Base-by-base conservation (phyloP, 1,140 invertebrate genomes). In the Himalopsyche phryganea region DNA sequence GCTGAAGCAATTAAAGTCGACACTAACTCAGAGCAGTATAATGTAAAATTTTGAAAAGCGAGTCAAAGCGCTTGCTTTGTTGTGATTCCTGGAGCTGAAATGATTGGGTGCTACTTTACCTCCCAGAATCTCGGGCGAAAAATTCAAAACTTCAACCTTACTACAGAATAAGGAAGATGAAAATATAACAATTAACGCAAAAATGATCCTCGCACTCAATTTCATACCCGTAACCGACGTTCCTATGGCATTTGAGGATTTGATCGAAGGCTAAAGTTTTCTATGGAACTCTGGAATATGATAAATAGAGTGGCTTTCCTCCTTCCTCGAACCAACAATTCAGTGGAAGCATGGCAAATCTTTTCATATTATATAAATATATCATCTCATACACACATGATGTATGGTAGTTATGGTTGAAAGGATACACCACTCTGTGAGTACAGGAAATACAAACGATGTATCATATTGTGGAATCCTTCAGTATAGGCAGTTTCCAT, bases 81-180 rank as follows among this genome's bases (percentile, higher is more conserved):
- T 32, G 18, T 17, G 5, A 7, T 47, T 47, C 23, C 45, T n/a
- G 13, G 18, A 47, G 32, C 47, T 32, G 19, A 32, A 50, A 32
- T 50, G 32, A 6, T 50, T 32, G 47, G 32, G 18, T 50, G 20
- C 17, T 33, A 32, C 14, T 50, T 50, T 50, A 50, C 18, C 47
- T 50, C 13, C 19, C 47, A 50, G 23, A 35, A 50, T 33, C 13
- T 50, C 19, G 23, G 47, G 47, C 47, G 47, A 50, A 50, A 50
- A 50, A 32, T 32, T 15, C 45, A 50, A 6, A 33, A 50, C 23
- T 14, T 2, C 18, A 28, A 50, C 11, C 23, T 28, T 14, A 10
- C 47, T 6, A 50, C 18, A 2, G 23, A 50, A 23, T 50, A 28
- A 5, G 6, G 47, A 50, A 50, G 47, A 50, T 50, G 47, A 50